These are phyloP conservation scores for Neodontobutis hainanensis DNA, from an alignment of 2,113 vertebrate species.

Conservation along the genomic window DNA sequence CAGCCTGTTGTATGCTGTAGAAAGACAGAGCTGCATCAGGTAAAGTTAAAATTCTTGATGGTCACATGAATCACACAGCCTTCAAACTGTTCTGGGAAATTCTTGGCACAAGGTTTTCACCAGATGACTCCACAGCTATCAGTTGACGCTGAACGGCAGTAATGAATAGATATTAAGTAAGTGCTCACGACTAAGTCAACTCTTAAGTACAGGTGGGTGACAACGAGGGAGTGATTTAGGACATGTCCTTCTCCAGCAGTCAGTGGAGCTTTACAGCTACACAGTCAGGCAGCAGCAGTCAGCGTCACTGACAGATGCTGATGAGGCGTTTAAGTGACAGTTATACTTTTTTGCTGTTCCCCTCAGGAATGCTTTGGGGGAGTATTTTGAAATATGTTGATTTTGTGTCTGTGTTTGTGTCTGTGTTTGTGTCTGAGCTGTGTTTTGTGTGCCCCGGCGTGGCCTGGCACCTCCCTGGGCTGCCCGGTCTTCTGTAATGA, in stretches of 20 bases:
- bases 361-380: conserved; percentile 8
- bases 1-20: too few relatives aligned
- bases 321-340: neutral
- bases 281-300: neutral
- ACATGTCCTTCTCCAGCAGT: too few relatives aligned
- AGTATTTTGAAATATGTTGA: conserved; percentile 8
- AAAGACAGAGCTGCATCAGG: neutral
- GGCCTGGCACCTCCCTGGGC: conserved; percentile 66
- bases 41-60: neutral
- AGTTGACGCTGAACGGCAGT: neutral
- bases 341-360: neutral
- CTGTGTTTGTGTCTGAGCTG: conserved; percentile 36
- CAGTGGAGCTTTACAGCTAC: neutral
- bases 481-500: conserved; percentile 67
- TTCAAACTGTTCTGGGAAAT: neutral
- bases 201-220: neutral
- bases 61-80: neutral
- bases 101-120: neutral
- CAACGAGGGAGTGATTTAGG: neutral
- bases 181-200: neutral
- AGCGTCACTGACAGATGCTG: neutral
- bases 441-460: conserved; percentile 37
- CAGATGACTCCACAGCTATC: neutral
- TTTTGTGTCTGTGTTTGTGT: conserved; percentile 25
- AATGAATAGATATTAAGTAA: neutral